Evolutionary conservation across 53 echinoderm and acorn worm genomes (phyloP), one percentile per base, ranked within the genome.

Genomic region (Astropecten irregularis): DNA sequence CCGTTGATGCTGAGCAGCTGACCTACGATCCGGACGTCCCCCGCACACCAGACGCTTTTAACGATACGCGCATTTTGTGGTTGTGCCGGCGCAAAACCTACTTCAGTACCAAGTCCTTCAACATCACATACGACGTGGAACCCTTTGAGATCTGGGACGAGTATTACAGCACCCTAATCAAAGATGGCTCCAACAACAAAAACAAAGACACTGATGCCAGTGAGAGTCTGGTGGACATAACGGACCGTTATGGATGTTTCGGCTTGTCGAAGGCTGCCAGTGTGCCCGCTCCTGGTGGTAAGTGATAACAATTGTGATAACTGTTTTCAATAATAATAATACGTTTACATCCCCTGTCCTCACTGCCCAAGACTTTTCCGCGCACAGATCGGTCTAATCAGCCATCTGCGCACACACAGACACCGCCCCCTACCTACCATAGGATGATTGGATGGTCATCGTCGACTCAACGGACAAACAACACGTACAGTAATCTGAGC

Each of bases 61-160:
- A 49, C 5, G 52, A 73, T 10, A 50, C 73, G 18, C 18, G 40
- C 31, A 90, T 93, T 28, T 42, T 49, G 16, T 93, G 93, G 93
- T 51, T 93, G 21, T 93, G 93, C 56, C 93, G 93, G 8, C 87
- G 93, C 9, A 84, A 67, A 67, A 84, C 88, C 9, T 90, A 84
- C 44, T 77, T 48, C 14, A 66, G 49, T 15, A 32, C 67, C 16
- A 76, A 64, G 37, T 50, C 74, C 1, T 36, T 19, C 1, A 71
- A 46, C 40, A 49, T 35, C 13, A 85, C 70, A 9, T 40, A 90
- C 3, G 49, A 90, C 6, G 59, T 93, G 18, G 93, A 93, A 54
- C 73, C 87, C 22, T 93, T 90, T 56, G 87, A 93, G 30, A 34
- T 55, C 2, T 90, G 90, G 90, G 83, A 90, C 25, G 70, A 79